Conservation (phyloP, 2,113 vertebrate species). For the Sialia sialis region DNA sequence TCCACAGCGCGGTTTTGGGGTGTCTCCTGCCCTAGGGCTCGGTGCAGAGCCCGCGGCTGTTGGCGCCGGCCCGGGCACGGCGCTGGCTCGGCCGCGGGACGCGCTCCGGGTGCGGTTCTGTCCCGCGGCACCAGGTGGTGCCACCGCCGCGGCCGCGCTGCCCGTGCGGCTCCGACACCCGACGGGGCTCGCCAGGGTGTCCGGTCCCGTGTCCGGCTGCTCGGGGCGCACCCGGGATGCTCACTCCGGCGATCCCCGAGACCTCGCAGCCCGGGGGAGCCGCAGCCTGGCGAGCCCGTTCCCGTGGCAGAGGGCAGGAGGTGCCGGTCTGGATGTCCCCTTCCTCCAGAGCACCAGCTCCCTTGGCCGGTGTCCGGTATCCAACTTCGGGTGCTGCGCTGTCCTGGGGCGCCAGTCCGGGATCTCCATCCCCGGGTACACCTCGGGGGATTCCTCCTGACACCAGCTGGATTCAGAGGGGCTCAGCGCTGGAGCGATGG, state of each 20-base stretch:
- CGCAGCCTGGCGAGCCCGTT: fast-evolving
- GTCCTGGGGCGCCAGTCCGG: fast-evolving
- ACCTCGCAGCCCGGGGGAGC: neutral
- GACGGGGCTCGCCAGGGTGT: neutral
- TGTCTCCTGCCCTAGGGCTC: fast-evolving
- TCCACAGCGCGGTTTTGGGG: fast-evolving
- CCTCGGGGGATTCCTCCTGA: neutral
- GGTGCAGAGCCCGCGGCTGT: fast-evolving
- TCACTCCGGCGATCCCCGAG: fast-evolving
- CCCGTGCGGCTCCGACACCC: fast-evolving
- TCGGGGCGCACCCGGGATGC: fast-evolving
- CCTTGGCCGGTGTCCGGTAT: fast-evolving
- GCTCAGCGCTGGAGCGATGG: neutral
- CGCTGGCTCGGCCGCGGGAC: neutral
- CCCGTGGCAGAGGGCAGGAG: neutral
- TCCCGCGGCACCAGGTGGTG: neutral
- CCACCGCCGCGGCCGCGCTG: neutral
- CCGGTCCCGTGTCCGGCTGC: fast-evolving
- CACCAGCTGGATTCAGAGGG: slow-evolving; percentile 54
- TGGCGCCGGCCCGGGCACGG: fast-evolving
- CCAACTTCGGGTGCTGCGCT: neutral
- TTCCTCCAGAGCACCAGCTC: neutral
- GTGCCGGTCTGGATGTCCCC: fast-evolving
- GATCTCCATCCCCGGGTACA: neutral
- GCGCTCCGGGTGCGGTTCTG: neutral